phyloP scores from a whole-genome alignment of 1,140 invertebrate genomes.

The Drosophila nannoptera region DNA sequence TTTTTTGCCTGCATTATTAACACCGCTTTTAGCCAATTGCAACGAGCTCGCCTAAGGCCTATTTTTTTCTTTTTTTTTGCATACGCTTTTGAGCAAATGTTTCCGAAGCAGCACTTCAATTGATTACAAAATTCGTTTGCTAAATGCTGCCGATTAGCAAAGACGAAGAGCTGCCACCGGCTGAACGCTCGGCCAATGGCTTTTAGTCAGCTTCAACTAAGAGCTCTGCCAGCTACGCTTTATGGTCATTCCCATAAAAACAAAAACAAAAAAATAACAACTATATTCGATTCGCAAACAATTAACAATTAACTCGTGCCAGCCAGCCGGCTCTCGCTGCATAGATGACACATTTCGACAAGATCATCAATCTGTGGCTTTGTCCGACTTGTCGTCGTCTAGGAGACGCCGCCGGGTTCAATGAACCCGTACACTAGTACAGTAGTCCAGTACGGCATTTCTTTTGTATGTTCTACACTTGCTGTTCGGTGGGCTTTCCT shows the following conservation, averaged over 20 bases:
- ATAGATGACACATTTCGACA: conserved; percentile 32
- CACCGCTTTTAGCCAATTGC: conserved; percentile 46
- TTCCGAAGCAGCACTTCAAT: not conserved
- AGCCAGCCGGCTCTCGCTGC: not conserved
- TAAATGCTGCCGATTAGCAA: conserved; percentile 5
- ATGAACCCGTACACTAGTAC: conserved; percentile 48
- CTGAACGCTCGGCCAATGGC: no score
- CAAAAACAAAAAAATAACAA: conserved; percentile 14
- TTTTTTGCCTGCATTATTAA: conserved; percentile 38
- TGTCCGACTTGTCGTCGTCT: conserved; percentile 1
- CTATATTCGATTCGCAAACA: conserved; percentile 17
- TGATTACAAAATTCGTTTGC: conserved; percentile 19
- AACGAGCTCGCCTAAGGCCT: conserved; percentile 32
- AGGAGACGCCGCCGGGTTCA: conserved; percentile 31
- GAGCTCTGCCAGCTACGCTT: no score
- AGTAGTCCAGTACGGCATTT: conserved; percentile 48
- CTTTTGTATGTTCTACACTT: conserved; percentile 53
- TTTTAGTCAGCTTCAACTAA: no score
- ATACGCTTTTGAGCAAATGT: conserved; percentile 13
- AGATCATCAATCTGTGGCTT: conserved; percentile 12
- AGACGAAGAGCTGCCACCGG: not conserved
- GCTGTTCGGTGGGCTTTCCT: conserved; percentile 26
- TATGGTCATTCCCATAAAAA: not conserved
- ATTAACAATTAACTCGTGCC: conserved; percentile 9
- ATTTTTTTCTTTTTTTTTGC: conserved; percentile 7